phyloP scores from a whole-genome alignment of 2,113 vertebrate genomes.

The Microtus pennsylvanicus region DNA sequence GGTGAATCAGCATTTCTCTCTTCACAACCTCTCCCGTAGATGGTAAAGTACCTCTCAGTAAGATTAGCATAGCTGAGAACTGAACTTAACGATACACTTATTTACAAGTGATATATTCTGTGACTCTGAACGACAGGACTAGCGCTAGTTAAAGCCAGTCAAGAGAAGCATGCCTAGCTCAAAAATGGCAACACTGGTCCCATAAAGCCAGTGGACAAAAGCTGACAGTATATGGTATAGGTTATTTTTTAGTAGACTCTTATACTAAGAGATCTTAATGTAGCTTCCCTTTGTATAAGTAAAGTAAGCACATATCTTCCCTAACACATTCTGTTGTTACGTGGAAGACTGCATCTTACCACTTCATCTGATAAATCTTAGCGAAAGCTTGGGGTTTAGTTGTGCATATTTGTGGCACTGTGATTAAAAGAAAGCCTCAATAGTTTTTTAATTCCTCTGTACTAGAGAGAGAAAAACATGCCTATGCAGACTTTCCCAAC shows the following conservation, averaged over 20 bases:
- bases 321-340: not conserved
- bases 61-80: not conserved
- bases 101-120: not conserved
- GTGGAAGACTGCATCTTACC: not conserved
- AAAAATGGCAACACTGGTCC: not conserved
- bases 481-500: slow-evolving; percentile 9
- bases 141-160: not conserved
- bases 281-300: not conserved
- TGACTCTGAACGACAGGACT: not conserved
- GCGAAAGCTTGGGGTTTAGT: not conserved
- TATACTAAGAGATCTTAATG: not conserved
- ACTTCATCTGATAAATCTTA: slow-evolving; percentile 22
- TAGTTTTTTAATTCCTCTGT: not conserved
- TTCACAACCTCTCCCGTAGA: not conserved
- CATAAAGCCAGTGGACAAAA: not conserved
- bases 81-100: not conserved
- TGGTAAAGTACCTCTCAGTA: not conserved
- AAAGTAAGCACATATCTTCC: not conserved
- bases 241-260: not conserved
- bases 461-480: not conserved
- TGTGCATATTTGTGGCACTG: not conserved
- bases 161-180: not conserved
- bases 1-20: not conserved
- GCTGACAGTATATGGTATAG: not conserved
- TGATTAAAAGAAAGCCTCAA: not conserved